Conservation (phyloP, 1,140 invertebrate genomes). For the Saccostrea glomerata region DNA sequence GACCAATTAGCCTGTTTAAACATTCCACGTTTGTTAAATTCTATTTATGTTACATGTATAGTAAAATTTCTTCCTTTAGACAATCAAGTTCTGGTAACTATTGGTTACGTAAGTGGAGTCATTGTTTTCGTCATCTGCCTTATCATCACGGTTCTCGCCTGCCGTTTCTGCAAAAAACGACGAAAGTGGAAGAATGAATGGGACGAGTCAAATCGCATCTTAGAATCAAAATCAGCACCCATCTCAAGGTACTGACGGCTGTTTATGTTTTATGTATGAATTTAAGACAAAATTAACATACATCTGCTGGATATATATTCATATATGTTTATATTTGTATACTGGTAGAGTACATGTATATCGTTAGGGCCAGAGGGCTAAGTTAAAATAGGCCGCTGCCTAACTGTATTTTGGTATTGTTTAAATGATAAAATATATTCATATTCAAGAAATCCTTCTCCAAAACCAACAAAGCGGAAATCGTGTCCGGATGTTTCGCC, state of each 20-base stretch:
- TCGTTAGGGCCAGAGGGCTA: no score
- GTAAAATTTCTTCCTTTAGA: not conserved
- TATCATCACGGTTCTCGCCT: slow-evolving; percentile 46
- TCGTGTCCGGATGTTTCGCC: slow-evolving; percentile 64
- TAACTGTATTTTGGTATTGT: not conserved
- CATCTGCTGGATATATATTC: no score
- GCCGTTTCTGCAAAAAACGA: slow-evolving; percentile 52
- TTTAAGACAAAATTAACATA: no score
- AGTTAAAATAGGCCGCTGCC: no score
- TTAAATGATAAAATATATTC: not conserved
- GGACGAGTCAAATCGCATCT: slow-evolving; percentile 50
- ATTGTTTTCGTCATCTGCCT: slow-evolving; percentile 57
- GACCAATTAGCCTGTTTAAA: no score
- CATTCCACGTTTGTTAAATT: no score
- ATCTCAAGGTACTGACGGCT: slow-evolving; percentile 56
- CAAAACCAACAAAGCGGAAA: slow-evolving; percentile 62
- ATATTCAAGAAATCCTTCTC: slow-evolving; percentile 60
- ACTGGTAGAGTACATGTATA: no score
- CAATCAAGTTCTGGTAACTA: not conserved
- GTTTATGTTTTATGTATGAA: not conserved
- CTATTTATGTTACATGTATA: no score
- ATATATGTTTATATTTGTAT: no score
- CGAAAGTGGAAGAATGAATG: slow-evolving; percentile 52
- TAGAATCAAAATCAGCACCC: slow-evolving; percentile 60
- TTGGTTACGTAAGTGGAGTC: slow-evolving; percentile 41